A percentile compares a stretch with the other conserved stretches of the same genome.
Evolutionary conservation across 2,113 vertebrate genomes (phyloP).

Genomic region (Bothrops jararaca): DNA sequence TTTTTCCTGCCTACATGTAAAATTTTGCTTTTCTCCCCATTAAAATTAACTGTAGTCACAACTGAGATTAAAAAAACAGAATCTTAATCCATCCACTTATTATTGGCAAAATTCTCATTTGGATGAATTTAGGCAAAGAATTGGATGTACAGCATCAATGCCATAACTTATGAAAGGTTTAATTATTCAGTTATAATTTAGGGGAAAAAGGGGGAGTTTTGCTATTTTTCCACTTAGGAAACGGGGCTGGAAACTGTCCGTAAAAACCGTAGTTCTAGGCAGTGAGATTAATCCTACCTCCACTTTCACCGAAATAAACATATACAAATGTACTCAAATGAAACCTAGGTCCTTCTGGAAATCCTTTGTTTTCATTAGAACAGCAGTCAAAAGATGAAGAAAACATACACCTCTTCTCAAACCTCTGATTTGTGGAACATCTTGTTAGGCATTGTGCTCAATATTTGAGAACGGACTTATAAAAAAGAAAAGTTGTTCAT

Average conservation of each 20-base stretch:
- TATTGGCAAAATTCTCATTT: not conserved
- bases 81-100: not conserved
- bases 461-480: not conserved
- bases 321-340: not conserved
- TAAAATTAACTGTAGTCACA: not conserved
- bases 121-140: too few relatives aligned
- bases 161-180: not conserved
- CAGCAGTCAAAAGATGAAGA: not conserved
- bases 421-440: not conserved
- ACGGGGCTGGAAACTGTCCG: not conserved
- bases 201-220: not conserved
- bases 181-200: not conserved
- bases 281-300: not conserved
- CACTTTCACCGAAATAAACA: not conserved
- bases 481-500: not conserved
- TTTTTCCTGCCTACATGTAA: too few relatives aligned
- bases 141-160: not conserved
- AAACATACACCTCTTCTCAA: not conserved
- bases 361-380: not conserved
- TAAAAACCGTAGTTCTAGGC: not conserved
- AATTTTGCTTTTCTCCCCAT: too few relatives aligned
- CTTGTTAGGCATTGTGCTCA: not conserved
- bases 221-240: not conserved
- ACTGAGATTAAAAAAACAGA: not conserved
- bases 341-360: not conserved